Evolutionary conservation across 2,113 vertebrate species (phyloP), one percentile per base, ranked within the genome.

Genomic region (Isichthys henryi): DNA sequence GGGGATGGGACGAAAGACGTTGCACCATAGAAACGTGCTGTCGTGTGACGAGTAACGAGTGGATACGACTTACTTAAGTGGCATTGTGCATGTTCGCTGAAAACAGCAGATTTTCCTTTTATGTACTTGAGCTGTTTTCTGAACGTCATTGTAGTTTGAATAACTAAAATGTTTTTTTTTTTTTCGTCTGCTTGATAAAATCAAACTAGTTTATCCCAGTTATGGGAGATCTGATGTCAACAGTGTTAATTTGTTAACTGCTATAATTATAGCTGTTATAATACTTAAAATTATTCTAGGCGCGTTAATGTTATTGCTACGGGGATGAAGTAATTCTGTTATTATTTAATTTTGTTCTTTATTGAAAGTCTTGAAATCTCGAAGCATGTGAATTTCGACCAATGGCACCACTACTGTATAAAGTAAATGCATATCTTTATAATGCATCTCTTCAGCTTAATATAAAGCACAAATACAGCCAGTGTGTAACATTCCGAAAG

Each of bases 31-130:
- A 94, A 93, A 95, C 91, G 93, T 53, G 45, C 84, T 90, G 85
- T 83, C 50, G 83, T 92, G 91, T 91, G 87, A 90, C 74, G 90
- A 92, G n/a, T 31, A 43, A 80, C 39, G 31, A 87, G 21, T 46
- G 49, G 10, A 48, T 48, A 56, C 1, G 82, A 89, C 92, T 11
- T 31, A 27, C 58, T 66, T 66, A 27, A 70, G 92, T 94, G 91
- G 92, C 93, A 92, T 92, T 93, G 90, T 92, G 92, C 93, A 94
- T 94, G 92, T 91, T 70, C 86, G 88, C 92, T 92, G 13, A 70
- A 83, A 93, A 92, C 91, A 4, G 39, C 90, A 84, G 88, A 85
- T 43, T 92, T 89, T 84, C 21, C 91, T 31, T 92, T 89, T 84
- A 31, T 92, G 31, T 93, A 90, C 48, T 85, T 52, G 53, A 62